Evolutionary conservation across 1,140 invertebrate genomes (phyloP).

Genomic region (Portunus trituberculatus): DNA sequence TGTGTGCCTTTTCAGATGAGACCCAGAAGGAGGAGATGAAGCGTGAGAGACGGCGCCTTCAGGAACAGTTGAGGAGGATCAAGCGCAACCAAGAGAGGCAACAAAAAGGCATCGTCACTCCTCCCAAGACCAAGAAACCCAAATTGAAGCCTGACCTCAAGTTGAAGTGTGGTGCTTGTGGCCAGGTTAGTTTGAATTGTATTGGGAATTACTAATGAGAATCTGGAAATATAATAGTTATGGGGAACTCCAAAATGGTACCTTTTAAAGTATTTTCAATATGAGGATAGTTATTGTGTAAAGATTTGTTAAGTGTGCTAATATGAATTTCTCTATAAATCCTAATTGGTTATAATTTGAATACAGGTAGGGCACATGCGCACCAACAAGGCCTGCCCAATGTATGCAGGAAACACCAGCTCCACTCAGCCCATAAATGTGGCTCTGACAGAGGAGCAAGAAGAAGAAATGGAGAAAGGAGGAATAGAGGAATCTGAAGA

Average conservation of each 20-base stretch:
- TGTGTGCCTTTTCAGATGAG: slow-evolving; percentile 72
- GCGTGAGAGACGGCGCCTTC: slow-evolving; percentile 95
- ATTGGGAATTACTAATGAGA: no score
- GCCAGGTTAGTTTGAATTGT: slow-evolving; percentile 86
- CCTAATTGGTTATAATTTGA: background rate
- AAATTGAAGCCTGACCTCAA: slow-evolving; percentile 95
- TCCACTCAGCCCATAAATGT: slow-evolving; percentile 86
- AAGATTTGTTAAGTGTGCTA: no score
- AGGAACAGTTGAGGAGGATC: slow-evolving; percentile 96
- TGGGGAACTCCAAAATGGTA: no score
- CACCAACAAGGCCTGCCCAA: slow-evolving; percentile 97
- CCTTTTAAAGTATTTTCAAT: no score
- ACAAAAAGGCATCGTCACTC: slow-evolving; percentile 81
- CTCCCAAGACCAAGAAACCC: slow-evolving; percentile 84
- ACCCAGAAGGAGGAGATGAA: slow-evolving; percentile 95
- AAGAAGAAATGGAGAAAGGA: slow-evolving; percentile 89
- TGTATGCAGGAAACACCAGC: slow-evolving; percentile 88
- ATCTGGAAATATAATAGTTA: no score
- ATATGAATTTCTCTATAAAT: no score
- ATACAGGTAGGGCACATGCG: slow-evolving; percentile 87
- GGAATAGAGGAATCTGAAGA: slow-evolving; percentile 86
- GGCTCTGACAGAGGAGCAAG: slow-evolving; percentile 89
- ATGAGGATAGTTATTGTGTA: no score
- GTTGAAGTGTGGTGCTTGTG: slow-evolving; percentile 97
- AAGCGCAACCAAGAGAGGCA: slow-evolving; percentile 95